Base-by-base conservation (phyloP, 1,140 invertebrate species). In the Samia ricini region DNA sequence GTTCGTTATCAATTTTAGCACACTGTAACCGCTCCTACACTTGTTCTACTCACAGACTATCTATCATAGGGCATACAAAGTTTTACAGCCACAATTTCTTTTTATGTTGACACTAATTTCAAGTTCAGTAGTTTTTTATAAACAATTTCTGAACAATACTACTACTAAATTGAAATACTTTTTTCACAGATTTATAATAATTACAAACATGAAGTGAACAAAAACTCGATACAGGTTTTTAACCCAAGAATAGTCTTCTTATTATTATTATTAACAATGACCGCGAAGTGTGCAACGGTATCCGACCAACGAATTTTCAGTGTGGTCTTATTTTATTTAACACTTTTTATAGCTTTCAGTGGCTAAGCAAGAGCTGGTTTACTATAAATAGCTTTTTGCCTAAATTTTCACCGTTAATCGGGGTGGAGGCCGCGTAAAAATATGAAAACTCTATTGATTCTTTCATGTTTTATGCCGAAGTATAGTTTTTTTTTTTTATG, bases 1-100 rank as follows among this genome's bases (percentile, higher is more conserved):
- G 82, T 72, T 69, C 65, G 82, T 79, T 83, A 89, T 89, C 85
- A 83, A 88, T 89, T 87, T 79, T 68, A 81, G 72, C 66, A 76
- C 70, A 64, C 76, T 76, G 72, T 76, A 69, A 63, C 69, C 75
- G 74, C 64, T 74, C 66, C 73, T 75, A 69, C 65, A 69, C 65
- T 76, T 75, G 78, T 76, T 73, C 77, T 69, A 83, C 81, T 85
- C 79, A 63, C 70, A 77, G 74, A 71, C 59, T 72, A 83, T 83
- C 74, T 72, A 83, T 83, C 74, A 83, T 67, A 69, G 59, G 61
- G 72, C 76, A 80, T 75, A 79, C 79, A 84, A 73, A 72, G 66
- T 65, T 75, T 74, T 74, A 74, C 68, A 71, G 64, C 64, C 74
- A 74, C 76, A 64, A 73, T 76, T 71, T 71, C 71, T 77, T 79